These are phyloP conservation scores for Drosophila anceps DNA, from an alignment of 2,888 invertebrate genomes.

Conservation along the genomic window DNA sequence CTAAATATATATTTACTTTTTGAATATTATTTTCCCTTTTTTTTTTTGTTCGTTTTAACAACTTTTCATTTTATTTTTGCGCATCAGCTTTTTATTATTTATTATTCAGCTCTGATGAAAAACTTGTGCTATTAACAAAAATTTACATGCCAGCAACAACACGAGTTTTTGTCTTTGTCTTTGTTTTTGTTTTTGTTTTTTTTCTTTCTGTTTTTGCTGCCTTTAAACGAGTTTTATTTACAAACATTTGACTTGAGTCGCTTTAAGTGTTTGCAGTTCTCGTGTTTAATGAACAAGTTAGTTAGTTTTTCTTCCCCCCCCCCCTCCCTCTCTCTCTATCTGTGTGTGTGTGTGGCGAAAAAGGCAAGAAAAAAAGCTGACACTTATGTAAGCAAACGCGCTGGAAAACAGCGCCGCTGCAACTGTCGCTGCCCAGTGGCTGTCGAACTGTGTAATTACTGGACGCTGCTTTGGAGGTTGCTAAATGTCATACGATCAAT, in stretches of 20 bases:
- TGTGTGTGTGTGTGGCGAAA: constrained; percentile 1
- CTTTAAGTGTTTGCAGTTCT: constrained; percentile 70
- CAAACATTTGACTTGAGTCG: constrained; percentile 63
- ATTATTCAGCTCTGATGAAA: constrained; percentile 57
- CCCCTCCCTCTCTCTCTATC: background rate
- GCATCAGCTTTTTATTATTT: constrained; percentile 38
- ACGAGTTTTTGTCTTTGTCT: constrained; percentile 17
- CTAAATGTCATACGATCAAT: constrained; percentile 22
- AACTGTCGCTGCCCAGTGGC: constrained; percentile 39
- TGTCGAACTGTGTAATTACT: constrained; percentile 35
- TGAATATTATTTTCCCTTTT: background rate
- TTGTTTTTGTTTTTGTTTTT: constrained; percentile 11
- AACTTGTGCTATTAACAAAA: constrained; percentile 77
- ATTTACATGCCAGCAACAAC: constrained; percentile 63
- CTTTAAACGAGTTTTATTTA: constrained; percentile 76
- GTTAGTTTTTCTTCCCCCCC: constrained; percentile 36
- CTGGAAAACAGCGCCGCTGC: constrained; percentile 8
- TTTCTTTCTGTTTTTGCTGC: constrained; percentile 31
- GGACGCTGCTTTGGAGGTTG: constrained; percentile 15
- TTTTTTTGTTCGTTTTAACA: background rate
- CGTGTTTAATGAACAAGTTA: constrained; percentile 75
- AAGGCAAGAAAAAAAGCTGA: constrained; percentile 32
- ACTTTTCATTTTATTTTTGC: constrained; percentile 41
- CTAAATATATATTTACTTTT: constrained; percentile 16
- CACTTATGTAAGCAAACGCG: constrained; percentile 63